Percentiles rank a stretch among this genome's conserved stretches.
Conservation (phyloP, 2,797 vertebrate species). For the Gambusia yucatana region DNA sequence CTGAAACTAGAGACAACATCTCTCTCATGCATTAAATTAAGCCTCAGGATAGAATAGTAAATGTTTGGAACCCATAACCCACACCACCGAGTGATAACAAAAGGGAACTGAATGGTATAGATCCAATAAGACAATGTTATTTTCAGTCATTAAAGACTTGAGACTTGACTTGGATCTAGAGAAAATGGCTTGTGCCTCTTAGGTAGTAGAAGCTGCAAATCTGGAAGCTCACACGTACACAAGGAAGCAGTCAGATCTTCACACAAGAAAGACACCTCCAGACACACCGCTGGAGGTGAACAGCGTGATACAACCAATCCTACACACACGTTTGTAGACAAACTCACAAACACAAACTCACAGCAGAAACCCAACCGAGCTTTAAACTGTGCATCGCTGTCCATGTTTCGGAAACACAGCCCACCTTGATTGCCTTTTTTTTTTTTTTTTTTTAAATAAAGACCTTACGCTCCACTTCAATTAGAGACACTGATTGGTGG, state of each 20-base stretch:
- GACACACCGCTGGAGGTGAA: constrained; percentile 69
- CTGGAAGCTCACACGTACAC: constrained; percentile 45
- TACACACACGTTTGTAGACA: constrained; percentile 37
- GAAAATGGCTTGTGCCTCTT: constrained; percentile 5
- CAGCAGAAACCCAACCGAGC: constrained; percentile 50
- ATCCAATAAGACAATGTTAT: neutral
- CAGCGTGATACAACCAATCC: constrained; percentile 65
- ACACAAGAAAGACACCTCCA: constrained; percentile 72
- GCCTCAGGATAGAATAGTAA: neutral
- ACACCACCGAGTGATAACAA: neutral
- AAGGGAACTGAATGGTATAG: neutral
- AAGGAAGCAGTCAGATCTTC: constrained; percentile 65
- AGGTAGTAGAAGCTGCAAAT: constrained; percentile 25
- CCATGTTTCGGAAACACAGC: constrained; percentile 43
- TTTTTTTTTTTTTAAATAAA: constrained; percentile 42
- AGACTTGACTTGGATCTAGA: neutral
- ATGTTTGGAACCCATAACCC: neutral
- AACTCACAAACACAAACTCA: constrained; percentile 25
- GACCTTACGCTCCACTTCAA: constrained; percentile 60
- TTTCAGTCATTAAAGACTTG: constrained; percentile 2
- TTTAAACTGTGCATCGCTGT: constrained; percentile 46
- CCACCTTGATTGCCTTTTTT: constrained; percentile 35
- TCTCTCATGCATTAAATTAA: neutral
- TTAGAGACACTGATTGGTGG: constrained; percentile 66
- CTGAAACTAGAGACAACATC: neutral